Conservation (phyloP, 2,888 invertebrate species). For the Papilio demoleus region DNA sequence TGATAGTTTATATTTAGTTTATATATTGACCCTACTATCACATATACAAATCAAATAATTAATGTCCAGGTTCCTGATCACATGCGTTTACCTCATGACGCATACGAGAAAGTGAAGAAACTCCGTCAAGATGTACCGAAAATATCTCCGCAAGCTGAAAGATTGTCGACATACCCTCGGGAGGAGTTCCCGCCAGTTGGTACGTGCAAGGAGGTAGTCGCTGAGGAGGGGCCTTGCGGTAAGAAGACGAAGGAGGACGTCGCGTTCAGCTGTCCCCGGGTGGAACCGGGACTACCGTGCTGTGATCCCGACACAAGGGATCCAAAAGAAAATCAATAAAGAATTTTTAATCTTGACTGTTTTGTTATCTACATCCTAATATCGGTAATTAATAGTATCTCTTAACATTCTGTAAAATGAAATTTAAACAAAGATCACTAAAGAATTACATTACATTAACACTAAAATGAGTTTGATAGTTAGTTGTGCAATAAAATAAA, state of each 20-base stretch:
- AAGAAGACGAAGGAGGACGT: constrained; percentile 67
- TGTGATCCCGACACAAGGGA: constrained; percentile 60
- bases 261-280: constrained; percentile 68
- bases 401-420: too few species aligned
- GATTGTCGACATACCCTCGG: constrained; percentile 58
- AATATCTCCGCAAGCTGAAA: constrained; percentile 70
- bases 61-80: constrained; percentile 64
- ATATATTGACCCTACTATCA: too few species aligned
- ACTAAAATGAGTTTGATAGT: neutral
- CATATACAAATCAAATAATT: neutral
- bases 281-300: constrained; percentile 62
- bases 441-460: neutral
- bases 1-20: too few species aligned
- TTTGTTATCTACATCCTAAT: too few species aligned
- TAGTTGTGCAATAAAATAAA: neutral
- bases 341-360: neutral
- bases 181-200: constrained; percentile 53
- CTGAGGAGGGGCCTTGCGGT: constrained; percentile 59
- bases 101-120: constrained; percentile 67
- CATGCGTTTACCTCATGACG: constrained; percentile 70
- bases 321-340: constrained; percentile 10
- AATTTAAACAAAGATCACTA: too few species aligned
- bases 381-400: too few species aligned
- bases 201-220: constrained; percentile 57
- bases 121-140: constrained; percentile 65